Base-by-base conservation (phyloP, 2,888 invertebrate genomes). In the Polymixis lichenea region DNA sequence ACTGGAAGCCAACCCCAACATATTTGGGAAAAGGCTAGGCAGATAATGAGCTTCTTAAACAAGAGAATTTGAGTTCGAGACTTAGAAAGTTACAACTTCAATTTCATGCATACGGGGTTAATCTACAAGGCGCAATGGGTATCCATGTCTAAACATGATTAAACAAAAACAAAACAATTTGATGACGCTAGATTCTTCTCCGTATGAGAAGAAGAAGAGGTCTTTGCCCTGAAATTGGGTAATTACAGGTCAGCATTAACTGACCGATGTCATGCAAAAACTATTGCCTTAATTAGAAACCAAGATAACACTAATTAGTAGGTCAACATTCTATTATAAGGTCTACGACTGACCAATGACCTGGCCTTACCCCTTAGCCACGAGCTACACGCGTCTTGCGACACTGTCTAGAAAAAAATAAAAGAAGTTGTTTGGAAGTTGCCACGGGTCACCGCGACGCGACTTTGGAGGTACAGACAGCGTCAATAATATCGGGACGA, bases 281-380 rank as follows among this genome's bases (percentile, higher is more conserved):
- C 56, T 1, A 65, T 19, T 65, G 19, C 65, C 25, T 65, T 65
- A 55, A 53, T 64, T 78, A 62, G 43, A 70, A 77, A 58, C 43
- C 53, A 49, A 71, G 79, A 78, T 78, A 78, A 71, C 15, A 55
- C 25, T 80, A 79, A 80, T 80, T 65, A 74, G 28, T 80, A 69
- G 68, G 55, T 70, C 60, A 67, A 76, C 55, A 56, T 61, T 61
- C 60, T 49, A 51, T 22, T 67, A 9, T 60, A 25, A 80, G 70
- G 70, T 65, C 28, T 43, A 32, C 64, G 15, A 51, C 19, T 19
- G 74, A 25, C 17, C 76, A 76, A 58, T 77, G 64, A 64, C 75
- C 74, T 15, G 13, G 22, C 22, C 55, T 19, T 58, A 65, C 60
- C 32, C 11, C 7, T 19, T 32, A 32, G 11, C 1, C 19, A 32